A percentile compares a stretch with the other conserved stretches of the same genome.
Conservation (phyloP, 2,797 vertebrate genomes). For the Sparus aurata region DNA sequence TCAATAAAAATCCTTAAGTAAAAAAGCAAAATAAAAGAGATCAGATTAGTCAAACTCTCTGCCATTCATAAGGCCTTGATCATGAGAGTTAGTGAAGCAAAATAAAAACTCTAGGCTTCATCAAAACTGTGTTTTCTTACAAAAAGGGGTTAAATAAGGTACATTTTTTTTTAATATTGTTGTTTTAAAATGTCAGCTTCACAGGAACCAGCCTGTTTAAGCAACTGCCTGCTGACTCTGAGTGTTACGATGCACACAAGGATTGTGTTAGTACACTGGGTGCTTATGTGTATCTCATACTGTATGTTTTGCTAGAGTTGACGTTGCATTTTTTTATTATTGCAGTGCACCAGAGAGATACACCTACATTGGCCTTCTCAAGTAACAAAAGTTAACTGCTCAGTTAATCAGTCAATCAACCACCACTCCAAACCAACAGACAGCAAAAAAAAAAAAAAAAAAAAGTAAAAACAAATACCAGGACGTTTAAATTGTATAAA, state of each 20-base stretch:
- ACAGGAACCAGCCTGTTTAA: conserved; percentile 93
- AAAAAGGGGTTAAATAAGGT: conserved; percentile 70
- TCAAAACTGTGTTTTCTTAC: conserved; percentile 81
- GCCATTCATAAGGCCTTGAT: conserved; percentile 84
- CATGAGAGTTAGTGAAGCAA: conserved; percentile 88
- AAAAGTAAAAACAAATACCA: conserved; percentile 77
- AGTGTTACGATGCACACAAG: conserved; percentile 63
- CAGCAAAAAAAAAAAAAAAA: conserved; percentile 65
- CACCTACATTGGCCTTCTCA: conserved; percentile 69
- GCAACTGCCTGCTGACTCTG: conserved; percentile 70
- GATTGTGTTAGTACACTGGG: conserved; percentile 38
- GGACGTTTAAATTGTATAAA: conserved; percentile 80
- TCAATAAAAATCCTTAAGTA: conserved; percentile 82
- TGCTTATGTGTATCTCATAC: conserved; percentile 46
- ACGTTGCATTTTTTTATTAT: conserved; percentile 57
- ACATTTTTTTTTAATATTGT: conserved; percentile 59
- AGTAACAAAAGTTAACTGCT: conserved; percentile 75
- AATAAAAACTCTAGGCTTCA: conserved; percentile 73
- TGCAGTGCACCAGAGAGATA: conserved; percentile 79
- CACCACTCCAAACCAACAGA: conserved; percentile 74
- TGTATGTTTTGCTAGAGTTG: conserved; percentile 46
- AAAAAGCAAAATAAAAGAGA: conserved; percentile 76
- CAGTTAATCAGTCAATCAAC: conserved; percentile 70
- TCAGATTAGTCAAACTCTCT: conserved; percentile 84
- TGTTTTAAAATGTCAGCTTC: conserved; percentile 80